Conservation (phyloP, 2,888 invertebrate species). For the Petrolisthes cinctipes region DNA sequence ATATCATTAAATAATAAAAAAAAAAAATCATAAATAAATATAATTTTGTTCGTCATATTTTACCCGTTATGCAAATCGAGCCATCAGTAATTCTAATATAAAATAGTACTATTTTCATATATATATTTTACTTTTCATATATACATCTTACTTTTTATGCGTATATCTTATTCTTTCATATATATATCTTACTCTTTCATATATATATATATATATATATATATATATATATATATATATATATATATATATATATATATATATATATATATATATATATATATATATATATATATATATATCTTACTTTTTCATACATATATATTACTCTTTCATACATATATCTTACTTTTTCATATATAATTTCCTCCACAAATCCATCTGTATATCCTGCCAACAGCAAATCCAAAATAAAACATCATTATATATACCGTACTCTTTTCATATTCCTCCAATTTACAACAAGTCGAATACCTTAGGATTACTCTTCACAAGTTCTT, state of each 20-base stretch:
- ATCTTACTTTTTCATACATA: too few relatives aligned
- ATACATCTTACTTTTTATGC: background rate
- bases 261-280: constrained; percentile 27
- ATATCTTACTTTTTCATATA: background rate
- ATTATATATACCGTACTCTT: too few relatives aligned
- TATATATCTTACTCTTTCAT: constrained; percentile 17
- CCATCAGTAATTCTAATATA: background rate
- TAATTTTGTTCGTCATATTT: background rate
- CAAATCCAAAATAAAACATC: too few relatives aligned
- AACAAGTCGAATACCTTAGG: too few relatives aligned
- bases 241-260: constrained; percentile 30
- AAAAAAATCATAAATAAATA: background rate
- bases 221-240: constrained; percentile 29
- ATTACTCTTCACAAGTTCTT: too few relatives aligned
- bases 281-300: background rate
- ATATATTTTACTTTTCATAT: constrained; percentile 5
- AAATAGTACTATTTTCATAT: background rate
- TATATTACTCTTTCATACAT: too few relatives aligned
- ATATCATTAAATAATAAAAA: background rate
- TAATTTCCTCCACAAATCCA: constrained; percentile 13
- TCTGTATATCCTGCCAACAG: background rate
- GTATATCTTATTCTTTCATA: background rate
- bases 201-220: constrained; percentile 35
- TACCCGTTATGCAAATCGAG: background rate
- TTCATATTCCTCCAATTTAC: too few relatives aligned